Base-by-base conservation (phyloP, 2,797 vertebrate species). In the Ambastaia sidthimunki region DNA sequence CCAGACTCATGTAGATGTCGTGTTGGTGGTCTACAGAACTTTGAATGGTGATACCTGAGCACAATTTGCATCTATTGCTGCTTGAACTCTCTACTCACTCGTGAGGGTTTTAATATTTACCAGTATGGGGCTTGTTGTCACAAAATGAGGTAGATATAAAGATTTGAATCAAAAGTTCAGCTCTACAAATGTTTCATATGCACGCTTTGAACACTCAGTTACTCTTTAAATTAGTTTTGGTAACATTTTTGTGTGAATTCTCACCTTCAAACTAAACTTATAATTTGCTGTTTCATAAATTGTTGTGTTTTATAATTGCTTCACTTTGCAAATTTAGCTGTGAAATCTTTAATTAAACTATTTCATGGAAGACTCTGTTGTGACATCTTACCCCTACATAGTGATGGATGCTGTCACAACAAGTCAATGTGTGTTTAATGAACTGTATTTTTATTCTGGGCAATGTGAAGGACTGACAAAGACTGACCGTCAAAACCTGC, bases 401-500 rank as follows among this genome's bases (percentile, higher is more conserved):
- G 55, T 23, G 7, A 7, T 5, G 4, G 7, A 37, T 37, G 34
- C 7, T 37, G 34, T 37, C 34, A 37, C 34, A 37, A 37, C 4
- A 37, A 37, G 34, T 37, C 34, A 37, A 37, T 37, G 55, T 25
- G 10, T 59, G 19, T 25, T 57, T 3, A 57, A 57, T 55, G n/a
- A 55, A 55, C 9, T 10, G 10, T 11, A 21, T 55, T 10, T 10
- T 55, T 55, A 55, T 9, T 55, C n/a, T 55, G 54, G 9, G 19
- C 54, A 21, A 37, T 55, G 54, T 23, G 9, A 65, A 48, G 25
- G 25, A 50, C 44, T 6, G 74, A 23, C 37, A 10, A 25, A 65
- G 50, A 52, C 50, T 63, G 57, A 10, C 72, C 41, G 31, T 69
- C 62, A 15, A n/a, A 31, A 73, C 57, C 79, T 69, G 41, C 44